Evolutionary conservation across 2,888 invertebrate species (phyloP).

Genomic region (Hydriomena furcata): DNA sequence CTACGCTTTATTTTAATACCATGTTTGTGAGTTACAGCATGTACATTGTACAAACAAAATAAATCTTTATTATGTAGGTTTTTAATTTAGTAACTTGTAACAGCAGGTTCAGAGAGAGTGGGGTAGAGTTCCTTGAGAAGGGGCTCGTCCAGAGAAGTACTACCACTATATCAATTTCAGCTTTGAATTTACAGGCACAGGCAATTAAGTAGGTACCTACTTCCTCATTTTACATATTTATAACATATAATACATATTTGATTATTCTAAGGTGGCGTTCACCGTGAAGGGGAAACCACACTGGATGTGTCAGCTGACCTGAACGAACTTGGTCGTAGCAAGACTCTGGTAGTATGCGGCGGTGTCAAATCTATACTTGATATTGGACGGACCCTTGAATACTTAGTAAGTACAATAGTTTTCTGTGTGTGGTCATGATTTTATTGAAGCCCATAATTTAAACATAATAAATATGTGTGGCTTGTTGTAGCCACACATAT

Average conservation of each 20-base stretch:
- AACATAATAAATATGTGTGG: too few relatives aligned
- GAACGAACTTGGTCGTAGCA: conserved; percentile 93
- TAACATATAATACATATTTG: too few relatives aligned
- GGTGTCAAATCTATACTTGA: conserved; percentile 99
- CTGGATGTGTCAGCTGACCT: conserved; percentile 98
- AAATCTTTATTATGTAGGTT: neutral
- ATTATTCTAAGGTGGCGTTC: conserved; percentile 92
- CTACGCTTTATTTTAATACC: too few relatives aligned
- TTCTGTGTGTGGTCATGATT: too few relatives aligned
- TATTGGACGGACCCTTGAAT: conserved; percentile 96
- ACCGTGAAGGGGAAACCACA: conserved; percentile 92
- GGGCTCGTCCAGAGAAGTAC: too few relatives aligned
- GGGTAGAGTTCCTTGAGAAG: too few relatives aligned
- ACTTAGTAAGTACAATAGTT: conserved; percentile 89
- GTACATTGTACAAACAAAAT: too few relatives aligned
- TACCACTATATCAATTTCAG: too few relatives aligned
- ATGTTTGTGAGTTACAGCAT: conserved; percentile 2
- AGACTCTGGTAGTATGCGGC: conserved; percentile 95
- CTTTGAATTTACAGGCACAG: too few relatives aligned
- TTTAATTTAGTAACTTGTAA: neutral
- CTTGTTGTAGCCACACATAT: neutral
- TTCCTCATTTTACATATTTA: too few relatives aligned
- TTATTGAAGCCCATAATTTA: too few relatives aligned
- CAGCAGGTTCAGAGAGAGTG: neutral
- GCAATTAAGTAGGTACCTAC: too few relatives aligned